A percentile compares a stretch with the other conserved stretches of the same genome.
Conservation (phyloP, 1,140 invertebrate species). For the Drosophila pandora region DNA sequence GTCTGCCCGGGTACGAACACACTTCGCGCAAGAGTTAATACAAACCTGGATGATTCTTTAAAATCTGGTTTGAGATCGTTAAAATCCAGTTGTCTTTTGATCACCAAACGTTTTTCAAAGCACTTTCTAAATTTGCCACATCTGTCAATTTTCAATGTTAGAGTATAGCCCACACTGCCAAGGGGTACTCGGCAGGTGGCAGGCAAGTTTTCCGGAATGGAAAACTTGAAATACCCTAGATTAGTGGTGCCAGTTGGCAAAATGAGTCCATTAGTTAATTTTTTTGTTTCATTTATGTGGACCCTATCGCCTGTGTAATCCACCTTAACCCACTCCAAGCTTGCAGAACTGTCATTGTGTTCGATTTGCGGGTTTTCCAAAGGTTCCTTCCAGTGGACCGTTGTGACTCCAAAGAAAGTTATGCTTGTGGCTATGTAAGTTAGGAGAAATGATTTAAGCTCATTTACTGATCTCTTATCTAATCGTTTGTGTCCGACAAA, state of each 20-base stretch:
- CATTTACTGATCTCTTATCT: constrained; percentile 29
- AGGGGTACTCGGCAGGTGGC: constrained; percentile 49
- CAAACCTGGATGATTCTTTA: background rate
- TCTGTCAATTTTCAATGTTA: constrained; percentile 45
- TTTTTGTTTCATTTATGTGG: constrained; percentile 36
- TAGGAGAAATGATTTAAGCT: background rate
- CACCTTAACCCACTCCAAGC: constrained; percentile 13
- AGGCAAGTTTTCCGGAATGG: constrained; percentile 48
- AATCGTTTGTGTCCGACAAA: constrained; percentile 27
- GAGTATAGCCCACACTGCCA: constrained; percentile 46
- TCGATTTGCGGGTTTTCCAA: constrained; percentile 34
- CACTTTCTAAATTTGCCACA: constrained; percentile 45
- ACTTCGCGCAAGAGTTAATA: constrained; percentile 48
- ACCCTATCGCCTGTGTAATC: constrained; percentile 21
- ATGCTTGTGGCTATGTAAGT: constrained; percentile 37
- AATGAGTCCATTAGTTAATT: constrained; percentile 8
- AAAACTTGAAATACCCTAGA: constrained; percentile 40
- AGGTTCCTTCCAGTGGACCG: constrained; percentile 46
- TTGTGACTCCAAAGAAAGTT: constrained; percentile 40
- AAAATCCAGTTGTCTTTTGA: constrained; percentile 50
- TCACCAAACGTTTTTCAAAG: constrained; percentile 53
- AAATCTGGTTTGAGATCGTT: constrained; percentile 23
- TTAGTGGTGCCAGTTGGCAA: constrained; percentile 24
- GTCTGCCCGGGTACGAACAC: constrained; percentile 64
- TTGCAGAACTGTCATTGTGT: constrained; percentile 54